phyloP scores from a whole-genome alignment of 2,113 vertebrate genomes.

The Astur gentilis region DNA sequence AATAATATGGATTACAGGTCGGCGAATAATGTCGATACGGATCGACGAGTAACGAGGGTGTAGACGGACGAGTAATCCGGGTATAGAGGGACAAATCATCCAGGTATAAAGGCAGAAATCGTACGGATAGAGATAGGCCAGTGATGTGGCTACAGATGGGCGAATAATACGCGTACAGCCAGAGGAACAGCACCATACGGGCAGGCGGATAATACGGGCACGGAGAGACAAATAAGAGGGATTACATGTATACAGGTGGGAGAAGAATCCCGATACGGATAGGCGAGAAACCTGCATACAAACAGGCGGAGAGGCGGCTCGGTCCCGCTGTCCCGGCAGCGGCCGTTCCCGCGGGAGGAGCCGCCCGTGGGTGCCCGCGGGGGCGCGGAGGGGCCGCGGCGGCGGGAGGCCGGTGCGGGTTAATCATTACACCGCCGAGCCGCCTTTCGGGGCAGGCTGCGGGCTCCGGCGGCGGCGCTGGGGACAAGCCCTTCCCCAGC shows the following conservation, averaged over 20 bases:
- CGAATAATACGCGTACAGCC: background rate
- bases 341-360: background rate
- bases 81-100: too few relatives aligned
- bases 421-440: constrained; percentile 28
- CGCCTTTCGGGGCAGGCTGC: background rate
- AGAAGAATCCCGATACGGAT: background rate
- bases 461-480: background rate
- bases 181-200: too few relatives aligned
- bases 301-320: too few relatives aligned
- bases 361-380: background rate
- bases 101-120: too few relatives aligned
- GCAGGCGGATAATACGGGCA: background rate
- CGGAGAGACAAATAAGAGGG: background rate
- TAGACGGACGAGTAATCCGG: background rate
- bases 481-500: background rate
- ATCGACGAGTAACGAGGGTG: background rate
- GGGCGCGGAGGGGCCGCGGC: background rate
- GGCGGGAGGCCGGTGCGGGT: background rate
- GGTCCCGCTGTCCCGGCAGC: too few relatives aligned
- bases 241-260: background rate
- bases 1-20: background rate
- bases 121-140: background rate
- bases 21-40: background rate
- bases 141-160: background rate
- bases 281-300: background rate